Evolutionary conservation across 1,140 invertebrate species (phyloP), one percentile per base, ranked within the genome.

Genomic region (Leptinotarsa undecemlineata): DNA sequence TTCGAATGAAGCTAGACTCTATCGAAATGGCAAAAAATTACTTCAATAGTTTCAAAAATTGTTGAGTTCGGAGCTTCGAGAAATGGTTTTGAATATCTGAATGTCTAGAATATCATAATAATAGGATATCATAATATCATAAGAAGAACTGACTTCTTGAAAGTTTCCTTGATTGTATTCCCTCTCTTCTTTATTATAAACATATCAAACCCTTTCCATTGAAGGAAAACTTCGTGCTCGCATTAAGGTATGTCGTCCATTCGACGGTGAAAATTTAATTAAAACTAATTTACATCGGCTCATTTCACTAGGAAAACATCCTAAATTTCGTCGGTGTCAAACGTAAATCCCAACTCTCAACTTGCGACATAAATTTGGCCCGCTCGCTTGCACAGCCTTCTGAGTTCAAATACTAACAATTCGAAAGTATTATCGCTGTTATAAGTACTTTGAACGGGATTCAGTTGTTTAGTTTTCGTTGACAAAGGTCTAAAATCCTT

Each of bases 401-500:
- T 15, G 51, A 15, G 51, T 57, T 57, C 51, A 57, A 57, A 57
- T 57, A 57, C 51, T 57, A 17, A 57, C 51, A 57, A 57, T 57
- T 57, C n/a, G 17, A 57, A 57, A 57, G 51, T 57, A 57, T 57
- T 57, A 57, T 57, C 51, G 51, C 51, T 57, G 15, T 57, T 19
- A 19, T 57, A 57, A 57, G 51, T 57, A 15, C 51, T n/a, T 57
- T 6, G 51, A 6, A 42, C n/a, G 51, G 51, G 51, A 57, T 57
- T 57, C n/a, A 57, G 15, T 57, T 57, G 51, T 57, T 57, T n/a
- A 57, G 51, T 57, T 57, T 57, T 57, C 51, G 51, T 57, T 57
- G 51, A 57, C 51, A 57, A 19, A 57, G 51, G 51, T 57, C 51
- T 17, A 6, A 57, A 57, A 57, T 19, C n/a, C 13, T 57, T 57